phyloP scores from a whole-genome alignment of 2,888 invertebrate species.

The Diogma glabrata region DNA sequence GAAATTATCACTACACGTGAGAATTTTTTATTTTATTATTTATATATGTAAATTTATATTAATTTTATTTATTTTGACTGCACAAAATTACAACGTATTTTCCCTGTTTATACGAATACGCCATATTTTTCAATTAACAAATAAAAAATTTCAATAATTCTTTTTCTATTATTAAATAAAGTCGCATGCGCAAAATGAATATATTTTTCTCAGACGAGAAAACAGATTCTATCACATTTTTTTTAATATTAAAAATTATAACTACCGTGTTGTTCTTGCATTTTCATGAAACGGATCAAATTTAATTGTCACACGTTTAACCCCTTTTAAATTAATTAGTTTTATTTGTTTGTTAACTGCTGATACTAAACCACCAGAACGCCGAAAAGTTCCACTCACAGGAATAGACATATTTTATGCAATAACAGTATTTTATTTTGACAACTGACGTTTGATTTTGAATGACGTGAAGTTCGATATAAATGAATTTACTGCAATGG shows the following conservation, averaged over 20 bases:
- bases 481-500: no score
- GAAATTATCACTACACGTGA: conserved; percentile 4
- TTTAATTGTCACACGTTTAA: conserved; percentile 61
- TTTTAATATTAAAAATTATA: background rate
- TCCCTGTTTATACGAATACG: no score
- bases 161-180: conserved; percentile 5
- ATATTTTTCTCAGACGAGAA: no score
- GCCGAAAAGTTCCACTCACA: conserved; percentile 52
- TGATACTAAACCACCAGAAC: conserved; percentile 56
- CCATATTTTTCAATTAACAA: no score
- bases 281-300: conserved; percentile 77
- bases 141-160: no score
- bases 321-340: conserved; percentile 62
- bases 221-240: background rate
- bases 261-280: conserved; percentile 45
- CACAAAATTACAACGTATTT: no score
- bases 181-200: conserved; percentile 13
- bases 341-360: conserved; percentile 63
- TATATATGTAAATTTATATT: no score
- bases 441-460: no score
- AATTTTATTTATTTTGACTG: no score
- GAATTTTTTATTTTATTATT: no score
- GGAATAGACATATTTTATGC: conserved; percentile 67
- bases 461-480: no score
- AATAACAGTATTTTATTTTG: conserved; percentile 9